A percentile compares a stretch with the other conserved stretches of the same genome.
phyloP scores from a whole-genome alignment of 53 echinoderm and acorn worm species.

The Zoroaster sp. region DNA sequence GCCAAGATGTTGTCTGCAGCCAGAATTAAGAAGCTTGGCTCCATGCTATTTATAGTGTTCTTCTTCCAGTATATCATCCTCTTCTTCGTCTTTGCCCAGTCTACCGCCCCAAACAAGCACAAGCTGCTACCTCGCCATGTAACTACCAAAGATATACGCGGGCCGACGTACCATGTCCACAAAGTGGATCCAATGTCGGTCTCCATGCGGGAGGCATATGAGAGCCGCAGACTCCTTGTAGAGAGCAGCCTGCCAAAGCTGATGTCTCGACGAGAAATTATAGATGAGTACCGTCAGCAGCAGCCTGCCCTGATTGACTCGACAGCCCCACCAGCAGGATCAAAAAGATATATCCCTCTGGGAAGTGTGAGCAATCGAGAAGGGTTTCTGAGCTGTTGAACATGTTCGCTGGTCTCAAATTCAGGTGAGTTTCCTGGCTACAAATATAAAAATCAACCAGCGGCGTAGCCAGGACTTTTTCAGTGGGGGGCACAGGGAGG shows the following conservation, averaged over 20 bases:
- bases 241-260: conserved; percentile 39
- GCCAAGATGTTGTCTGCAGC: conserved; percentile 15
- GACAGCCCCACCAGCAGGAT: background rate
- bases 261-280: conserved; percentile 56
- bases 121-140: conserved; percentile 36
- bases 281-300: conserved; percentile 35
- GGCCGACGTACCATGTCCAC: conserved; percentile 65
- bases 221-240: conserved; percentile 47
- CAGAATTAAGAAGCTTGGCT: conserved; percentile 30
- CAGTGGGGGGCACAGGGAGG: too few species aligned
- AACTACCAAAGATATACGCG: conserved; percentile 57
- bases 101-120: conserved; percentile 3
- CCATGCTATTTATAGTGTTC: conserved; percentile 33
- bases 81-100: conserved; percentile 27
- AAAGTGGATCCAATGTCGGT: conserved; percentile 54
- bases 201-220: conserved; percentile 51
- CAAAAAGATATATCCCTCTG: conserved; percentile 14
- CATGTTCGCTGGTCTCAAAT: conserved; percentile 65
- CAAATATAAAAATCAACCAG: too few species aligned
- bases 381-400: conserved; percentile 22
- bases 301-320: background rate
- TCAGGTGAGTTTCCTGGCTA: conserved; percentile 49
- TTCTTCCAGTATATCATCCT: conserved; percentile 42
- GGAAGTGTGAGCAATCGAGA: background rate
- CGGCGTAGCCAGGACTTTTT: too few species aligned